Evolutionary conservation across 2,888 invertebrate species (phyloP).

Genomic region (Cheilosia scutellata): DNA sequence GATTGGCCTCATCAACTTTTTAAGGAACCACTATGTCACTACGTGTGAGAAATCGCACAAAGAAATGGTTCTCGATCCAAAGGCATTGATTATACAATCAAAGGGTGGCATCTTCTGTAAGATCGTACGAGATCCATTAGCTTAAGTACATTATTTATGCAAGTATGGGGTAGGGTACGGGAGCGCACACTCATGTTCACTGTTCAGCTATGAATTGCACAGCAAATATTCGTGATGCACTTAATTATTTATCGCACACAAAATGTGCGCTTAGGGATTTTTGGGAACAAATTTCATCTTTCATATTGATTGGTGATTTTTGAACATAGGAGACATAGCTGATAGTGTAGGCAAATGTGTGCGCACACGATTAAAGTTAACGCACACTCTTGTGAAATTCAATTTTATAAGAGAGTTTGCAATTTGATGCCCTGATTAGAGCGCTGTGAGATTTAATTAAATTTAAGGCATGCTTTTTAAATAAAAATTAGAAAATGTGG

Average conservation of each 20-base stretch:
- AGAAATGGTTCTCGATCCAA: slow-evolving; percentile 80
- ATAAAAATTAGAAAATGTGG: not conserved
- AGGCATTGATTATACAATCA: slow-evolving; percentile 79
- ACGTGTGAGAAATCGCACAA: slow-evolving; percentile 77
- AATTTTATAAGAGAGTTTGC: not conserved
- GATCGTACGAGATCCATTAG: slow-evolving; percentile 79
- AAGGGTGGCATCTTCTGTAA: slow-evolving; percentile 79
- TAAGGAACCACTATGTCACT: slow-evolving; percentile 81
- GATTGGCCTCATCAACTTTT: slow-evolving; percentile 81
- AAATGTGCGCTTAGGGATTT: too few species aligned
- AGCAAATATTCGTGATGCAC: too few species aligned
- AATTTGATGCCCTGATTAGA: not conserved
- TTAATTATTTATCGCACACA: too few species aligned
- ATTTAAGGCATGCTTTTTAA: not conserved
- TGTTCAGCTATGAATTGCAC: too few species aligned
- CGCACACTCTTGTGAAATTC: too few species aligned
- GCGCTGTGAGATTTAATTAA: not conserved
- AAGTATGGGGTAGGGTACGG: not conserved
- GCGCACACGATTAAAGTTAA: too few species aligned
- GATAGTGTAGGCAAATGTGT: too few species aligned
- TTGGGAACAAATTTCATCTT: too few species aligned
- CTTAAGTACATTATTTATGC: not conserved
- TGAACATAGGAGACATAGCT: too few species aligned
- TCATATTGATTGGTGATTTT: too few species aligned
- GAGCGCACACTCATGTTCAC: not conserved